Percentiles rank a stretch among this genome's conserved stretches.
Conservation (phyloP, 2,888 invertebrate genomes). For the Enchytraeus crypticus region DNA sequence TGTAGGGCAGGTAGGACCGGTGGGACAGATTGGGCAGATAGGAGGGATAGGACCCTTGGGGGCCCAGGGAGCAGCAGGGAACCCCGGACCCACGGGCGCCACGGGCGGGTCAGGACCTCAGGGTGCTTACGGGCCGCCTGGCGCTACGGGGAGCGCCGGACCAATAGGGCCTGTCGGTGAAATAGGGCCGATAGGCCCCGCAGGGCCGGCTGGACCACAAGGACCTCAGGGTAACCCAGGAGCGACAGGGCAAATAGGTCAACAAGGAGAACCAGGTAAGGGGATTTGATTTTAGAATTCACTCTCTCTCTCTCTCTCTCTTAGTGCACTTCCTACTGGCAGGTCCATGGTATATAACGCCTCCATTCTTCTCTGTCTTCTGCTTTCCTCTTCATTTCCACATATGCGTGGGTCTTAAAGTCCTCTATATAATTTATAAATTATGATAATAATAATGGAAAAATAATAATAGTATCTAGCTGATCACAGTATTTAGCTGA, state of each 20-base stretch:
- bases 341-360: too few species aligned
- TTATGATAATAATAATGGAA: not conserved
- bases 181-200: not conserved
- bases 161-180: not conserved
- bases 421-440: not conserved
- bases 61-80: not conserved
- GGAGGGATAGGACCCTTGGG: conserved; percentile 4
- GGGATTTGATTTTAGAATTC: too few species aligned
- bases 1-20: not conserved
- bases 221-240: too few species aligned
- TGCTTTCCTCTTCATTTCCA: too few species aligned
- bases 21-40: not conserved
- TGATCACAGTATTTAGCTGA: too few species aligned
- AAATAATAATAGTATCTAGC: too few species aligned
- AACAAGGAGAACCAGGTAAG: too few species aligned
- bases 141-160: conserved; percentile 1
- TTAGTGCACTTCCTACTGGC: too few species aligned
- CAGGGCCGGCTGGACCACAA: not conserved
- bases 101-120: conserved; percentile 17
- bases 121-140: not conserved
- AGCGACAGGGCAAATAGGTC: not conserved
- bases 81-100: not conserved
- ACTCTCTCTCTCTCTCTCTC: too few species aligned
- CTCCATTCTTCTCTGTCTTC: too few species aligned
- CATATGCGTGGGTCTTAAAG: too few species aligned